phyloP scores from a whole-genome alignment of 2,888 invertebrate species.

The Tineola bisselliella region DNA sequence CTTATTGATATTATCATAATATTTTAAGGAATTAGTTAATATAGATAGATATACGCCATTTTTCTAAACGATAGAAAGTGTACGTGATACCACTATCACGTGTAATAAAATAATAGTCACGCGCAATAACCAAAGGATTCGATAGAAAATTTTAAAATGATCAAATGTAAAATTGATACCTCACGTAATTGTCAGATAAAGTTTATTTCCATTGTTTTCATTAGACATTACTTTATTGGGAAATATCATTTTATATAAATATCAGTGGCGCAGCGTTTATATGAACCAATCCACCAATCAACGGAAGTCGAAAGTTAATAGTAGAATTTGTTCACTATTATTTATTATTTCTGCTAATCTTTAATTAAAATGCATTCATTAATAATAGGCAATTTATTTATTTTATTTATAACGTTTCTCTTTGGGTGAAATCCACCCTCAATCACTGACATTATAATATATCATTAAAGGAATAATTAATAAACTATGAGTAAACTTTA shows the following conservation, averaged over 20 bases:
- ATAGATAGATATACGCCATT: neutral
- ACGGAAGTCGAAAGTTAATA: no score
- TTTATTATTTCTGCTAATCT: no score
- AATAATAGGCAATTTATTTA: no score
- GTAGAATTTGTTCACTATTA: no score
- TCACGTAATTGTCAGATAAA: neutral
- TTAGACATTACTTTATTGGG: neutral
- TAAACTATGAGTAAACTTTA: no score
- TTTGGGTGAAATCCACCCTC: no score
- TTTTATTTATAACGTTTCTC: no score
- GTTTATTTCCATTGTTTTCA: neutral
- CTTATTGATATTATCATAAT: no score
- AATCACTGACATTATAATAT: no score
- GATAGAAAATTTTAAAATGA: neutral
- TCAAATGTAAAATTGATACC: neutral
- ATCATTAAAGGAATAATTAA: no score
- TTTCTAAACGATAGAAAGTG: neutral
- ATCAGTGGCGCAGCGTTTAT: neutral
- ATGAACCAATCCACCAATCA: no score
- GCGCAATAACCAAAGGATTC: neutral
- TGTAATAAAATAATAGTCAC: neutral
- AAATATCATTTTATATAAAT: neutral
- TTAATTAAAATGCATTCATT: no score
- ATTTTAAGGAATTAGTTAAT: neutral
- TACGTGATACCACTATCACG: neutral